These are phyloP conservation scores for Campaea margaritaria DNA, from an alignment of 2,888 invertebrate species.

Conservation along the genomic window DNA sequence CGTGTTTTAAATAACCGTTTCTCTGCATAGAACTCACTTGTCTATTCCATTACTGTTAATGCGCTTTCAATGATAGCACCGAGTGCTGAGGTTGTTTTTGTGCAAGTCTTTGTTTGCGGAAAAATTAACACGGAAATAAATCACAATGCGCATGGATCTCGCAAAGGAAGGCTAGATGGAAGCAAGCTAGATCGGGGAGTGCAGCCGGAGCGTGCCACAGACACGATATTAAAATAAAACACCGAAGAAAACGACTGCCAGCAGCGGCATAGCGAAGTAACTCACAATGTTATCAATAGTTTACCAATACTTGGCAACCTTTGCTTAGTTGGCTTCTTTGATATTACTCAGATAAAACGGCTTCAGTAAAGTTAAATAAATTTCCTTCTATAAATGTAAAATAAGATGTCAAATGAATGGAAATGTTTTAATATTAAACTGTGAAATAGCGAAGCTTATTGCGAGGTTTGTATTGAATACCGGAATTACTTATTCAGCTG, in stretches of 20 bases:
- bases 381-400: constrained; percentile 12
- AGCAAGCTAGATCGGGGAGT: constrained; percentile 52
- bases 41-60: constrained; percentile 5
- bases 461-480: constrained; percentile 41
- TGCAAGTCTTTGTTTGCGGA: constrained; percentile 58
- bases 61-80: constrained; percentile 16
- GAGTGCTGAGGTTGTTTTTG: constrained; percentile 48
- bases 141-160: constrained; percentile 65
- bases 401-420: constrained; percentile 25
- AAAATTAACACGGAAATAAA: constrained; percentile 52
- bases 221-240: constrained; percentile 71
- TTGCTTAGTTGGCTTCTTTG: constrained; percentile 7
- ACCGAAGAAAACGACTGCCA: constrained; percentile 38
- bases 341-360: constrained; percentile 7
- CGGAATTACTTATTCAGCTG: constrained; percentile 55
- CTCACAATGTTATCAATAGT: constrained; percentile 17
- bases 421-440: constrained; percentile 36
- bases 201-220: constrained; percentile 61
- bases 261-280: constrained; percentile 13
- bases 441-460: constrained; percentile 30
- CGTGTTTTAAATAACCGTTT: constrained; percentile 1
- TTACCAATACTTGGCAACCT: constrained; percentile 18
- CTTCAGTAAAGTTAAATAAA: constrained; percentile 2
- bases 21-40: neutral
- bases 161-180: constrained; percentile 44